phyloP scores from a whole-genome alignment of 1,140 invertebrate species.

The Pentalonia nigronervosa region DNA sequence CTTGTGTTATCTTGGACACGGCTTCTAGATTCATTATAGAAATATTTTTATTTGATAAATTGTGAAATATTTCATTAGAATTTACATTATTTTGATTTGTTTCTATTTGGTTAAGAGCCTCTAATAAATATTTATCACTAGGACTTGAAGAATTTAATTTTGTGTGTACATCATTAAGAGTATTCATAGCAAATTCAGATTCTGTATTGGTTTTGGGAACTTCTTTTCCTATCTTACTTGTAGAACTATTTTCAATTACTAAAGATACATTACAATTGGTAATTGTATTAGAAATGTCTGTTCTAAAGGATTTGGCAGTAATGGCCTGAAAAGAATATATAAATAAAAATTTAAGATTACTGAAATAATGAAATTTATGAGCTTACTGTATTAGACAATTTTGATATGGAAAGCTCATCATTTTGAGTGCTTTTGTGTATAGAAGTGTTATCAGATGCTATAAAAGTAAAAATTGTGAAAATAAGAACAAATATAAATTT shows the following conservation, averaged over 20 bases:
- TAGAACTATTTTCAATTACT: not conserved
- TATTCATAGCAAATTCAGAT: not conserved
- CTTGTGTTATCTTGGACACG: not conserved
- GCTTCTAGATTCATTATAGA: not conserved
- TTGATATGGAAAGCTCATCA: not conserved
- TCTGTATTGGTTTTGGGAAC: too few species aligned
- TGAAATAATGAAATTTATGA: not conserved
- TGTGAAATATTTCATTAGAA: not conserved
- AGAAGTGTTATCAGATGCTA: not conserved
- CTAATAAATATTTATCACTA: conserved; percentile 43
- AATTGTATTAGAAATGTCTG: not conserved
- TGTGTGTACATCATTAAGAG: not conserved
- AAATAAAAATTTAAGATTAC: not conserved
- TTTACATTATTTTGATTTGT: not conserved
- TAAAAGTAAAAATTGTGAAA: not conserved
- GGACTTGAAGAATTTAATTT: conserved; percentile 14
- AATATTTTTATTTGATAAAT: not conserved
- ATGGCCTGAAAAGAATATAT: not conserved
- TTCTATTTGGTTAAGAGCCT: conserved; percentile 24
- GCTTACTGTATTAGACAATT: not conserved
- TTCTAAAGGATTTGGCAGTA: not conserved
- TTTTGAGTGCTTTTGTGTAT: not conserved
- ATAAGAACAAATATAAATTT: not conserved
- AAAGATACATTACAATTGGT: not conserved
- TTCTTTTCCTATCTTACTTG: not conserved